A percentile compares a stretch with the other conserved stretches of the same genome.
Evolutionary conservation across 2,113 vertebrate species (phyloP).

Genomic region (Cettia cetti): DNA sequence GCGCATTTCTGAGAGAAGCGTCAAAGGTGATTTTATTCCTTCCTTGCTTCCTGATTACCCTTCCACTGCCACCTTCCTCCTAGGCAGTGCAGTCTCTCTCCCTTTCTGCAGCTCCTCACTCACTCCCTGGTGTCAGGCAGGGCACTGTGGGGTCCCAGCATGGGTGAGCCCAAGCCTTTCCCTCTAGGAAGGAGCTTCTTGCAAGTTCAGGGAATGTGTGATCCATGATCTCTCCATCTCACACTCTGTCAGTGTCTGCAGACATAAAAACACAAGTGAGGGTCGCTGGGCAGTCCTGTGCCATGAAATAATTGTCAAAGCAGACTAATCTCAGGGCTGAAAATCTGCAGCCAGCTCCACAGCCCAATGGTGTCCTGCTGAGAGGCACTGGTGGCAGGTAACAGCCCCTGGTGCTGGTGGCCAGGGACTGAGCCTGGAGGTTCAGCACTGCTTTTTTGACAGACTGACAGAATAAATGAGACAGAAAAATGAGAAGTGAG

Average conservation of each 20-base stretch:
- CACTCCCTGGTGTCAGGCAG: accelerated
- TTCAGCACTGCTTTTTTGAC: not conserved
- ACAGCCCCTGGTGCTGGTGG: not conserved
- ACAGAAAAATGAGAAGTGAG: not conserved
- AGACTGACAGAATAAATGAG: not conserved
- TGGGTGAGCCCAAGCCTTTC: not conserved
- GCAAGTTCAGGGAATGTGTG: not conserved
- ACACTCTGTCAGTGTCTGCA: not conserved
- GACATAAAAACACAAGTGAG: not conserved
- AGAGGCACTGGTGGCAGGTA: not conserved
- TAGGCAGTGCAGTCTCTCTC: not conserved
- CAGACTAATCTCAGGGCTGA: not conserved
- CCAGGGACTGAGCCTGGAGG: not conserved
- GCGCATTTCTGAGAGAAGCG: accelerated
- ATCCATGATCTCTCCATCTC: not conserved
- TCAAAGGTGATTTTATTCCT: not conserved
- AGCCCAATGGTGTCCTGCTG: accelerated
- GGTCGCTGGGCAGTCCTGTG: not conserved
- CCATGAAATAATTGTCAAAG: not conserved
- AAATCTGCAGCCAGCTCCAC: not conserved
- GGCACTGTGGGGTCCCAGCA: not conserved
- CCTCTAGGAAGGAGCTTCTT: not conserved
- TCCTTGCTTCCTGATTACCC: not conserved
- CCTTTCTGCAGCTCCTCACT: not conserved
- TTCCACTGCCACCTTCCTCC: not conserved